These are phyloP conservation scores for Ladona fulva DNA, from an alignment of 1,140 invertebrate genomes.

Conservation along the genomic window DNA sequence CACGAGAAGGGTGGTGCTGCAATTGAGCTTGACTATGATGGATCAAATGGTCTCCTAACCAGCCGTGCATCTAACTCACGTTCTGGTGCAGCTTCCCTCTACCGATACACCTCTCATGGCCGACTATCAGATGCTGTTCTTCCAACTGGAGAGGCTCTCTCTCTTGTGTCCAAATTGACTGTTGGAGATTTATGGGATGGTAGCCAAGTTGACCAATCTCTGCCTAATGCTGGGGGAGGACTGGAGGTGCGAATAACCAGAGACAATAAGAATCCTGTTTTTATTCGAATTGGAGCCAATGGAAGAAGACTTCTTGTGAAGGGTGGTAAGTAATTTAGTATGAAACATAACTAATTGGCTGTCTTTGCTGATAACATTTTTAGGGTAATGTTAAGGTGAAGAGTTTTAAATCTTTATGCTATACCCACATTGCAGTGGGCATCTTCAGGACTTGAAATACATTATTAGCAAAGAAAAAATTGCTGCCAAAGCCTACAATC, in stretches of 20 bases:
- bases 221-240: conserved; percentile 24
- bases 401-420: too few relatives aligned
- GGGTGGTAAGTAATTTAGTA: conserved; percentile 26
- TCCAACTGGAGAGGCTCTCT: conserved; percentile 80
- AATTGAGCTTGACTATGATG: conserved; percentile 77
- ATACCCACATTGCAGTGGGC: too few relatives aligned
- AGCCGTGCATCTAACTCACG: conserved; percentile 48
- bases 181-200: conserved; percentile 56
- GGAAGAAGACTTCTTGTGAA: conserved; percentile 28
- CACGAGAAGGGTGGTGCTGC: conserved; percentile 66
- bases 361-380: neutral
- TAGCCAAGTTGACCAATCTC: conserved; percentile 49
- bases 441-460: too few relatives aligned
- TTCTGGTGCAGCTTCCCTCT: conserved; percentile 41
- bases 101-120: conserved; percentile 79
- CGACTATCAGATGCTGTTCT: conserved; percentile 73
- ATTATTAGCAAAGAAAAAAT: too few relatives aligned
- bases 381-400: too few relatives aligned
- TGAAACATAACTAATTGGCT: neutral
- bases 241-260: conserved; percentile 23
- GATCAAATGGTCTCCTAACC: conserved; percentile 66
- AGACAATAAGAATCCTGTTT: conserved; percentile 19
- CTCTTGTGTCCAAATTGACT: conserved; percentile 62
- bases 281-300: conserved; percentile 30
- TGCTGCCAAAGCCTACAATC: too few relatives aligned